Evolutionary conservation across 1,140 invertebrate species (phyloP), one percentile per base, ranked within the genome.

Genomic region (Solenopsis invicta): DNA sequence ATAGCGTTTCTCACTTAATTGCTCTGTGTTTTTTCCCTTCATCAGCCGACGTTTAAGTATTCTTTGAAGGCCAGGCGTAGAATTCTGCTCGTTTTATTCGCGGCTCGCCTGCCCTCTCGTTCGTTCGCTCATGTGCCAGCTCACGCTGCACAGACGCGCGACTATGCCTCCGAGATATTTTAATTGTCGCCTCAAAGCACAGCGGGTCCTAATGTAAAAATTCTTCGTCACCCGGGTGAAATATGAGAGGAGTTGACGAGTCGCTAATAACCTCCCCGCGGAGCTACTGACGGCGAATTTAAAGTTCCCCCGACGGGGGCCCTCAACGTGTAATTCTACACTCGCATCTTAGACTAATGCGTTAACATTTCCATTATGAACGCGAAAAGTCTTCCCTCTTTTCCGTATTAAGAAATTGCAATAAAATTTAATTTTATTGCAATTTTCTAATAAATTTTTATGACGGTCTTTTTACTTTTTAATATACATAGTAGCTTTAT

Each of bases 151-250:
- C 88, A 86, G 64, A 69, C 48, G 77, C 91, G 87, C 85, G 87
- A 74, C 90, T 89, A 90, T 86, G 90, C 88, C 85, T 74, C 90
- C 66, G 88, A 92, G 91, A 92, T 92, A 92, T 92, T 92, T 92
- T 92, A 92, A 92, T 92, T 92, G 91, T 92, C 91, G 86, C 62
- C 87, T 92, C 91, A 91, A 92, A 92, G 89, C 86, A 82, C 78
- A 71, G 78, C 75, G 61, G 45, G 50, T 54, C 87, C 81, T 87
- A 91, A 89, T 80, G 87, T 87, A 85, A 88, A 91, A 92, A 92
- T 92, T 92, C 91, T 91, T 92, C 90, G 87, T 91, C 87, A 85
- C 72, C 76, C 72, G 84, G 87, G 85, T 92, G 89, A 92, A 89
- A 92, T 90, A 92, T 91, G 90, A 90, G 77, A 87, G 87, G 76